Evolutionary conservation across 2,797 vertebrate species (phyloP).

Genomic region (Scolopax bukidnonensis): DNA sequence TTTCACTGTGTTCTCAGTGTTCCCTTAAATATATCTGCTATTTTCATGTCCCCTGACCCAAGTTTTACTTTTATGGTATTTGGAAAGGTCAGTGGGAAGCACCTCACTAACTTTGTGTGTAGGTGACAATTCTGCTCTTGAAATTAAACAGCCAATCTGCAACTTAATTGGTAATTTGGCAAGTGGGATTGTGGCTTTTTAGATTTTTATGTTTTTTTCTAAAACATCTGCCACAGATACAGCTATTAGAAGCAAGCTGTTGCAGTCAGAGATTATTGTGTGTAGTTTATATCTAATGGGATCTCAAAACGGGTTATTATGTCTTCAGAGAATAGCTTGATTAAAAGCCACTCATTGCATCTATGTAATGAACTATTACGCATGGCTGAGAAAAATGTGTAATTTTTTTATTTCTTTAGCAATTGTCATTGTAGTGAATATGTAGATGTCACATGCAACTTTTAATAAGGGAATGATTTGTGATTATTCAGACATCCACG

Average conservation of each 20-base stretch:
- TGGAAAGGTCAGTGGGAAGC: neutral
- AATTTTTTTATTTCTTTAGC: neutral
- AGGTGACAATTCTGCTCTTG: neutral
- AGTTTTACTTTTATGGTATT: neutral
- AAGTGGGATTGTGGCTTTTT: neutral
- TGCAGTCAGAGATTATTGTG: neutral
- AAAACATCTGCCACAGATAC: neutral
- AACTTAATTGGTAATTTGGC: neutral
- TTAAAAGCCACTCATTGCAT: neutral
- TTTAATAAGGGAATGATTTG: neutral
- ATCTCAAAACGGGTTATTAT: neutral
- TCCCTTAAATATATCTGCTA: neutral
- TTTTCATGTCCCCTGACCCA: neutral
- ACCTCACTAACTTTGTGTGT: neutral
- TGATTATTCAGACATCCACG: no score
- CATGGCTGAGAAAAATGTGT: neutral
- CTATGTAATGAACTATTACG: neutral
- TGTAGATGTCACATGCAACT: neutral
- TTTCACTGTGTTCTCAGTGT: neutral
- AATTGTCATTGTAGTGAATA: neutral
- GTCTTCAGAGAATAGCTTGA: neutral
- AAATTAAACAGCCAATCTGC: neutral
- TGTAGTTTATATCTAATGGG: neutral
- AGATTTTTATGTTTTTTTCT: neutral
- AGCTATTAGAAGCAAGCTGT: neutral